Base-by-base conservation (phyloP, 2,888 invertebrate species). In the Drosophila pseudotalamancana region DNA sequence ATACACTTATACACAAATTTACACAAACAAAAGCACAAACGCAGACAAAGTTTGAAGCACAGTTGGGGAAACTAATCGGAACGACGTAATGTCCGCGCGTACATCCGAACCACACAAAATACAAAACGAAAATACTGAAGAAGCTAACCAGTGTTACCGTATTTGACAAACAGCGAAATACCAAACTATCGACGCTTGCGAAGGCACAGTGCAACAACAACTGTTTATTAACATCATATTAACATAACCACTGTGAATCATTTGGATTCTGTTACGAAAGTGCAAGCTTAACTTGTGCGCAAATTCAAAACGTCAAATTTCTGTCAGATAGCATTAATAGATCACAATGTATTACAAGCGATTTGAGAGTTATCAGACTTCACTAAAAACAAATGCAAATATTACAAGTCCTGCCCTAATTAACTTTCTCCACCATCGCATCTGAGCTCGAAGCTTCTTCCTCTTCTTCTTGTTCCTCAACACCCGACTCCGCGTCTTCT, bases 51-150 rank as follows among this genome's bases (percentile, higher is more conserved):
- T 25, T 14, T 14, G 32, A 25, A 12, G 39, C 25, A 60, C 6
- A 18, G n/a, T 31, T 42, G 25, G 71, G 54, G 31, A 46, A 50
- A 68, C 49, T 23, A 68, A 19, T 45, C 72, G 55, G 32, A 60
- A 50, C 51, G 34, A 39, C 35, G 50, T 39, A 45, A 39, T 25
- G 19, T 14, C 35, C 18, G 37, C 56, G 66, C 72, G 21, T 23
- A 43, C 60, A 18, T 39, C 77, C 67, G 46, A 25, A 50, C 29
- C 63, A 59, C 45, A 57, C 54, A 42, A 55, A 40, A 14, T 37
- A 14, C 27, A 19, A 39, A 51, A 35, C 31, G 37, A 49, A 57
- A 65, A 55, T 65, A 32, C 35, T 35, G 4, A 49, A 5, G 12
- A 19, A 0, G 0, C 4, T 14, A 3, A 1, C 6, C 23, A 37